phyloP scores from a whole-genome alignment of 1,140 invertebrate genomes.

The Dufourea novaeangliae region DNA sequence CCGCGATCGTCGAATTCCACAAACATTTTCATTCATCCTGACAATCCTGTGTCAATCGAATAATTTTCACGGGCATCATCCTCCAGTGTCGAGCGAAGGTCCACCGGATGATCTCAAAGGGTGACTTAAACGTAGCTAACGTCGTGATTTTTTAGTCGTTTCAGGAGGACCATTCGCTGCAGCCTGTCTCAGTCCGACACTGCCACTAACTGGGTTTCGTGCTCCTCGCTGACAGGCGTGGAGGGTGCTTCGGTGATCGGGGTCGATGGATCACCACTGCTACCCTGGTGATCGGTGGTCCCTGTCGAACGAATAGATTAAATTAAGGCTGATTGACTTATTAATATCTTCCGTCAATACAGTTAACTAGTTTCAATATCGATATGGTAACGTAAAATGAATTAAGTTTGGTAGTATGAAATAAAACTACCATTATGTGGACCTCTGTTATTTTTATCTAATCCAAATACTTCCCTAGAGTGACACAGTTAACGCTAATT shows the following conservation, averaged over 20 bases:
- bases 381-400: no score
- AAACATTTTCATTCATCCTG: not conserved
- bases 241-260: constrained; percentile 79
- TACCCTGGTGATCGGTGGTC: constrained; percentile 74
- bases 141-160: constrained; percentile 34
- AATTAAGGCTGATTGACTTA: not conserved
- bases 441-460: not conserved
- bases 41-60: constrained; percentile 14
- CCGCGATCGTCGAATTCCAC: not conserved
- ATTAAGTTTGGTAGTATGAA: no score
- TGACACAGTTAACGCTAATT: no score
- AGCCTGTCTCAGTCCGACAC: constrained; percentile 63
- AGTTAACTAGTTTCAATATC: no score
- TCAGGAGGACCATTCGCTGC: constrained; percentile 40
- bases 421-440: no score
- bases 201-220: constrained; percentile 67
- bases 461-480: no score
- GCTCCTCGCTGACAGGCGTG: constrained; percentile 75
- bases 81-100: constrained; percentile 18
- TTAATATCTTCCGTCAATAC: no score
- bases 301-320: constrained; percentile 53
- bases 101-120: constrained; percentile 17
- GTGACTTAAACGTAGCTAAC: constrained; percentile 17
- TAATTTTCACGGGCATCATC: not conserved
- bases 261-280: constrained; percentile 76